These are phyloP conservation scores for Boloria selene DNA, from an alignment of 2,888 invertebrate species.

Conservation along the genomic window DNA sequence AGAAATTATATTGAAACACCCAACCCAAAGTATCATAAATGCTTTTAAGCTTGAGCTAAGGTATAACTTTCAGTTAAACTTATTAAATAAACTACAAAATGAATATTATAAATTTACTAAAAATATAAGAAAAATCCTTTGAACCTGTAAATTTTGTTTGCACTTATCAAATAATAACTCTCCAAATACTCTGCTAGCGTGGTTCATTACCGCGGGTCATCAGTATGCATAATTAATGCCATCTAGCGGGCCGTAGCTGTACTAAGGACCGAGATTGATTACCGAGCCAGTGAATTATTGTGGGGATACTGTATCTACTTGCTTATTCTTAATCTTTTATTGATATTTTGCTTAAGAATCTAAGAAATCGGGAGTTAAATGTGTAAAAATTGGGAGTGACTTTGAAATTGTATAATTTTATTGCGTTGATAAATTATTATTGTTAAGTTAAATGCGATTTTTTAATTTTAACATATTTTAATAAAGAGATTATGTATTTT, in stretches of 20 bases:
- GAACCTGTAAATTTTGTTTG: conserved; percentile 49
- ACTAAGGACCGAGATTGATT: conserved; percentile 67
- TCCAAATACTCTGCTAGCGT: conserved; percentile 69
- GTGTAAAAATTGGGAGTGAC: background rate
- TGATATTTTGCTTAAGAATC: conserved; percentile 14
- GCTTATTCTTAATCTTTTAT: conserved; percentile 23
- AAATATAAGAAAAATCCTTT: background rate
- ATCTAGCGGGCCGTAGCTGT: conserved; percentile 66
- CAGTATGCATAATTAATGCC: conserved; percentile 90
- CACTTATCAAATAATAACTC: conserved; percentile 65
- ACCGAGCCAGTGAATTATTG: conserved; percentile 41
- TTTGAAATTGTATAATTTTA: no score
- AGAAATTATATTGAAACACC: no score
- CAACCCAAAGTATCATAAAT: no score
- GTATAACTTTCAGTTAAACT: no score
- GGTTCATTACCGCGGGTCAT: conserved; percentile 86
- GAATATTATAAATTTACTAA: no score
- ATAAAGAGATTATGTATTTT: no score
- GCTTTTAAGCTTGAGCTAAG: no score
- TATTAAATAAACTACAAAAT: no score
- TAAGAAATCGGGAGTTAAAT: background rate
- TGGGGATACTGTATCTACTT: conserved; percentile 27
- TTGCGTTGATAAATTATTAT: no score
- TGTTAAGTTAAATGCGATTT: no score
- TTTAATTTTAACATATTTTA: no score